phyloP scores from a whole-genome alignment of 1,140 invertebrate species.

The Drosophila bocqueti region DNA sequence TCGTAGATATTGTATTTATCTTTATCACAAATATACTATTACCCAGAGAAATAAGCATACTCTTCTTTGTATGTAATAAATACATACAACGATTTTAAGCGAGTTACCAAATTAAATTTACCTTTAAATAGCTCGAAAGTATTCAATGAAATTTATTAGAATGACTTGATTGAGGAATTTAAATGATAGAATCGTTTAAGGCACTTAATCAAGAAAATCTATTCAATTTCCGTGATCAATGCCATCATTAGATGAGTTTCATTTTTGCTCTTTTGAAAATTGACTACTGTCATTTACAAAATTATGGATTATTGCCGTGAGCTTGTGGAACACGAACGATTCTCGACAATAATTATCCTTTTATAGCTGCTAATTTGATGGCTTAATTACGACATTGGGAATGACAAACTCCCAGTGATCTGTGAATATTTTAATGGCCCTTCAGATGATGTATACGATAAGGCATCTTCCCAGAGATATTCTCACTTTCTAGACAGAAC shows the following conservation, averaged over 20 bases:
- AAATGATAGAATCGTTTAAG: neutral
- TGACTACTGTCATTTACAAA: conserved; percentile 32
- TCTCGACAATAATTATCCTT: conserved; percentile 42
- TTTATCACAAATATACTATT: neutral
- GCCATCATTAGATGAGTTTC: conserved; percentile 35
- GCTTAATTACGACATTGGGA: conserved; percentile 40
- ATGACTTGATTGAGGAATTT: neutral
- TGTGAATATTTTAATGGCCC: conserved; percentile 36
- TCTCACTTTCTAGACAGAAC: conserved; percentile 54
- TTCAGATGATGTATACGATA: conserved; percentile 1
- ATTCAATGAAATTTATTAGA: neutral
- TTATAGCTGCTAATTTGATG: conserved; percentile 36
- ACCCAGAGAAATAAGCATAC: neutral
- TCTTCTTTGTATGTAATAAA: no score
- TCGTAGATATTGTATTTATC: neutral
- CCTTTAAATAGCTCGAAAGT: neutral
- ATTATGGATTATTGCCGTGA: conserved; percentile 36
- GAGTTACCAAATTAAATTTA: neutral
- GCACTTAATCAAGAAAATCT: conserved; percentile 6
- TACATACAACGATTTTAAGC: no score
- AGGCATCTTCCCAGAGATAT: conserved; percentile 6
- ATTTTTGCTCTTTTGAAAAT: conserved; percentile 12
- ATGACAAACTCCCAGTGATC: conserved; percentile 42
- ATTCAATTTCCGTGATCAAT: conserved; percentile 28
- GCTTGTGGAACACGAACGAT: conserved; percentile 1